Evolutionary conservation across 2,888 invertebrate species (phyloP).

Genomic region (Gortyna flavago): DNA sequence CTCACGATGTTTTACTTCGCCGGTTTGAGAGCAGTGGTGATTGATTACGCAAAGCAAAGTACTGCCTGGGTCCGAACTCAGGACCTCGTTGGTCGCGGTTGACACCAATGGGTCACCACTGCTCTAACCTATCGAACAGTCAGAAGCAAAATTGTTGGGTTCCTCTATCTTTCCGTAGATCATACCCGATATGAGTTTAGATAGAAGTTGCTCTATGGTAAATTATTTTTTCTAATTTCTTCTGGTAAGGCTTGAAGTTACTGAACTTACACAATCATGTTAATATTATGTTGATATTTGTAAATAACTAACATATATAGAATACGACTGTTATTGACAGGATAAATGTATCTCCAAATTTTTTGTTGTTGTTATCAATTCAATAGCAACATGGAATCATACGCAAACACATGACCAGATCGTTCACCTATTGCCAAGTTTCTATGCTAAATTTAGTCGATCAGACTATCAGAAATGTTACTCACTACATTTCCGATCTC

Average conservation of each 20-base stretch:
- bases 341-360: background rate
- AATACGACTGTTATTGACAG: background rate
- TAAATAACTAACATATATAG: background rate
- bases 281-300: background rate
- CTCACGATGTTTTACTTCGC: no score
- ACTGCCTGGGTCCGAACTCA: no score
- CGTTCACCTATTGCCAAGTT: constrained; percentile 40
- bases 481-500: constrained; percentile 12
- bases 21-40: no score
- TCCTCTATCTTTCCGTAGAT: background rate
- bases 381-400: background rate
- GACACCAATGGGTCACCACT: no score
- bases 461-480: constrained; percentile 12
- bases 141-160: background rate
- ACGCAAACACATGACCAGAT: constrained; percentile 21
- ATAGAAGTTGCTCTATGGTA: background rate
- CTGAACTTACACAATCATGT: background rate
- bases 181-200: background rate
- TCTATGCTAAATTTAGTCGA: constrained; percentile 29
- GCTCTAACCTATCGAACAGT: background rate
- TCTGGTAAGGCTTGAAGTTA: background rate
- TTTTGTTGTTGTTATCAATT: background rate
- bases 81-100: no score
- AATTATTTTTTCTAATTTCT: background rate
- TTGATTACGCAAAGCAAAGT: no score